A percentile compares a stretch with the other conserved stretches of the same genome.
Conservation (phyloP, 2,113 vertebrate genomes). For the Columba janthina region DNA sequence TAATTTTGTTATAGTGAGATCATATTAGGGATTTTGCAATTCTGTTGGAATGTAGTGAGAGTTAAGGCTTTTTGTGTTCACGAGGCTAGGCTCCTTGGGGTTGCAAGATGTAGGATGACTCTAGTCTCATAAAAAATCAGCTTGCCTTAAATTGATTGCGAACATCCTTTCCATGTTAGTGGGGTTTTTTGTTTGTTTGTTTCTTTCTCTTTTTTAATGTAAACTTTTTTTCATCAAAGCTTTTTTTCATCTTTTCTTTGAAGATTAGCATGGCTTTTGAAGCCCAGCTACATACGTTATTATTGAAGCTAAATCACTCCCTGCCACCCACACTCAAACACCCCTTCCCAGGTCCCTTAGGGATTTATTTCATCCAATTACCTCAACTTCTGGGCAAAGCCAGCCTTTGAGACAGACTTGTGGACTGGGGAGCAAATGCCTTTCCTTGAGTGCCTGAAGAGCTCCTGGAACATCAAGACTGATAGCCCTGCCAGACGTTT, state of each 20-base stretch:
- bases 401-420: neutral
- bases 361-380: neutral
- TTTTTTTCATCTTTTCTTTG: neutral
- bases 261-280: slow-evolving; percentile 1
- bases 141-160: neutral
- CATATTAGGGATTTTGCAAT: neutral
- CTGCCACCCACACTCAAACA: neutral
- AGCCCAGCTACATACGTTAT: neutral
- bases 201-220: neutral
- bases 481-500: neutral
- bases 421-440: neutral
- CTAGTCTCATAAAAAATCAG: neutral
- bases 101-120: neutral
- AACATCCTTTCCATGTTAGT: neutral
- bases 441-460: neutral
- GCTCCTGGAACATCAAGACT: neutral
- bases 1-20: neutral
- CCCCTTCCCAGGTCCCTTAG: neutral
- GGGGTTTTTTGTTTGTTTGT: neutral
- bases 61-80: neutral
- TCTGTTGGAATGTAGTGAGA: neutral
- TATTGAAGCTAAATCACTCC: neutral
- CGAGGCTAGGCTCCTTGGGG: neutral
- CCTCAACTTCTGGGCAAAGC: neutral
- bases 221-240: neutral